Base-by-base conservation (phyloP, 2,888 invertebrate genomes). In the Philaethria dido region DNA sequence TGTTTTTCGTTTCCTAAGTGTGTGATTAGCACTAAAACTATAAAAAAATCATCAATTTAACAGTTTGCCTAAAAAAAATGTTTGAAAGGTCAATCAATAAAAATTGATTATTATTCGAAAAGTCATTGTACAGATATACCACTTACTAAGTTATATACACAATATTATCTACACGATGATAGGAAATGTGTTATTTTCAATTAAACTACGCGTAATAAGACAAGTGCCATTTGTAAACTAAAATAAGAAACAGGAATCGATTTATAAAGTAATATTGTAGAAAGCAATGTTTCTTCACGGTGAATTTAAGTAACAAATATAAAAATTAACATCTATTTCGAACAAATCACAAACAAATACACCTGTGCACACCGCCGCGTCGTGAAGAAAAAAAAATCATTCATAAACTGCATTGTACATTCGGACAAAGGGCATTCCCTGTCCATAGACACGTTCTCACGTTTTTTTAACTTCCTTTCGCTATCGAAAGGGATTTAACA, bases 361-460 rank as follows among this genome's bases (percentile, higher is more conserved):
- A 89, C 89, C 89, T 90, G 91, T 86, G 86, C 81, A 87, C 72
- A 89, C 85, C 85, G 73, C 74, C 69, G 76, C 65, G 36, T 44
- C 64, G 36, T 16, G 4, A 52, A 52, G 29, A 29, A 52, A 80
- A 83, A 82, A 81, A 76, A 66, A 74, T 74, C 80, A 84, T 87
- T 87, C 86, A 85, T 68, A 80, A 82, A 89, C 86, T 86, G 80
- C 80, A 84, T 82, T 82, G 68, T 72, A 72, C 59, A 54, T 70
- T 75, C 70, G 80, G 80, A 89, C 86, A 87, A 86, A 80, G 76
- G 79, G 80, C 74, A 75, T 73, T 73, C 69, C 74, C 74, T 71
- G 71, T 64, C 76, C 83, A 81, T 82, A 84, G 84, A 85, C 78
- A 81, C 71, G 76, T 89, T 90, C 90, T 82, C 91, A 89, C 89